These are phyloP conservation scores for Urophycis tenuis DNA, from an alignment of 2,797 vertebrate genomes.

Conservation along the genomic window DNA sequence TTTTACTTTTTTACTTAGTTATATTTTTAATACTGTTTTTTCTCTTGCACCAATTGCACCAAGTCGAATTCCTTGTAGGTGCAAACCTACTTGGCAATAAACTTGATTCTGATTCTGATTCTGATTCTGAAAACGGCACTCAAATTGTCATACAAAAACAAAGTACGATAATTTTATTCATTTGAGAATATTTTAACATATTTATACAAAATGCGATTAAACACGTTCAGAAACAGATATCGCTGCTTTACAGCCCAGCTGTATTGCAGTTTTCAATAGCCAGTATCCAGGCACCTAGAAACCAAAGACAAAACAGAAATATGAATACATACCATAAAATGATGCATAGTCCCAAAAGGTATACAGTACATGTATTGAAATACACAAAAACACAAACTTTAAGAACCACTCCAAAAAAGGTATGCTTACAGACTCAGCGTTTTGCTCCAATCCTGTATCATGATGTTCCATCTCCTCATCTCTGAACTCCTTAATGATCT, in stretches of 20 bases:
- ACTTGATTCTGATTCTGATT: no score
- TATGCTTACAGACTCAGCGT: conserved; percentile 80
- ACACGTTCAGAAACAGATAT: conserved; percentile 87
- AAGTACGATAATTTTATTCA: background rate
- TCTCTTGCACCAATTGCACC: no score
- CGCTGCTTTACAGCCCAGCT: conserved; percentile 86
- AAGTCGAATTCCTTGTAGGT: no score
- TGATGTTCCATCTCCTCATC: conserved; percentile 95
- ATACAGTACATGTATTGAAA: background rate
- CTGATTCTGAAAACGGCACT: no score
- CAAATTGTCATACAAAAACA: background rate
- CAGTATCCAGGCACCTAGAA: conserved; percentile 83
- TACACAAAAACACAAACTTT: background rate
- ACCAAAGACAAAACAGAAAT: conserved; percentile 23
- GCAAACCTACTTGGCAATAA: no score
- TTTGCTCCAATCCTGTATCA: conserved; percentile 81
- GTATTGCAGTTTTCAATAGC: conserved; percentile 84
- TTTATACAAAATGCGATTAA: conserved; percentile 48
- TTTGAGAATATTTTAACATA: background rate
- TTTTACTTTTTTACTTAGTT: no score
- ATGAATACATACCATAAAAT: background rate
- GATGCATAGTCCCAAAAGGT: background rate
- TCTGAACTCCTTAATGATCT: conserved; percentile 90
- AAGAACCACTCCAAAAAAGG: background rate
- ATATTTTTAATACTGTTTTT: no score